These are phyloP conservation scores for Haliaeetus leucogaster DNA, from an alignment of 2,113 vertebrate species.

Conservation along the genomic window DNA sequence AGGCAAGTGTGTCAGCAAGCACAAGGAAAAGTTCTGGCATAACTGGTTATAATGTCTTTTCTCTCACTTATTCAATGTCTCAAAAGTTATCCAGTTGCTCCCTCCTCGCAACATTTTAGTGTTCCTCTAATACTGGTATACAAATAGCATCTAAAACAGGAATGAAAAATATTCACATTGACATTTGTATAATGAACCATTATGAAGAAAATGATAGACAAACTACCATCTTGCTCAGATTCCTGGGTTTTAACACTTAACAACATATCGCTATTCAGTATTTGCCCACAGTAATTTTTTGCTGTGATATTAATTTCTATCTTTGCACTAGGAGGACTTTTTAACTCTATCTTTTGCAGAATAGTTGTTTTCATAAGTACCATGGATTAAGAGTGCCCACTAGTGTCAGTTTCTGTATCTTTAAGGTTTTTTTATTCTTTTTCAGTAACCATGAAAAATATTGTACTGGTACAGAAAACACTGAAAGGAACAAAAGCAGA, in stretches of 20 bases:
- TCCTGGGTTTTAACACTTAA: neutral
- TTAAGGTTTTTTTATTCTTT: neutral
- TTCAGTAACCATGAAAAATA: neutral
- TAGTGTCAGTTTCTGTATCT: neutral
- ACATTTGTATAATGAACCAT: neutral
- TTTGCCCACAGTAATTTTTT: neutral
- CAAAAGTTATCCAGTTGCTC: neutral
- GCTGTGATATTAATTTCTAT: neutral
- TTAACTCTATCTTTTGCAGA: neutral
- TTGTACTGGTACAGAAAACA: neutral
- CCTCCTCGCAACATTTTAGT: neutral
- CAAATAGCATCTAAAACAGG: neutral
- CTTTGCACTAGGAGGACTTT: neutral
- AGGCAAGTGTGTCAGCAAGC: neutral
- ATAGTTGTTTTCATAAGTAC: neutral
- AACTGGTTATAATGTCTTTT: neutral
- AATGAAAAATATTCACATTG: neutral
- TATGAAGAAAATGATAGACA: neutral
- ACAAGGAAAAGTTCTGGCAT: neutral
- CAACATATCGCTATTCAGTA: fast-evolving
- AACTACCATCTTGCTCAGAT: neutral
- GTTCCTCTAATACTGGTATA: neutral
- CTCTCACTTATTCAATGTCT: neutral
- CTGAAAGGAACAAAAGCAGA: neutral
- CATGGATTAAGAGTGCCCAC: neutral